Percentiles rank a stretch among this genome's conserved stretches.
These are phyloP conservation scores for Acleris laterana DNA, from an alignment of 2,888 invertebrate genomes.

Conservation along the genomic window DNA sequence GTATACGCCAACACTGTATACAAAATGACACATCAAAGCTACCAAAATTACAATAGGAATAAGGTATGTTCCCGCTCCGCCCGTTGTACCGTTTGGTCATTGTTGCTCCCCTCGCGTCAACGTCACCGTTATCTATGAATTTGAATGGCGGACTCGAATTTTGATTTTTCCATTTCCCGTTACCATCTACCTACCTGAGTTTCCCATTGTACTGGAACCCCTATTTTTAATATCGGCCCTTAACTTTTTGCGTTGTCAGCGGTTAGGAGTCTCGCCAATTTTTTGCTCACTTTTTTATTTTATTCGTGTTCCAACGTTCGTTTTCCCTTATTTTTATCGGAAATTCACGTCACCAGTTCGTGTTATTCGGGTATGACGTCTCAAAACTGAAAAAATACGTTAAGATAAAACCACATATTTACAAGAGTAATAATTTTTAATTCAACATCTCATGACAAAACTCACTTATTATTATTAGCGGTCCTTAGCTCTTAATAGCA, in stretches of 20 bases:
- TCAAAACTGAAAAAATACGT: no score
- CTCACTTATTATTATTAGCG: constrained; percentile 6
- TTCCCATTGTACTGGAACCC: constrained; percentile 60
- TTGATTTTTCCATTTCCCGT: constrained; percentile 78
- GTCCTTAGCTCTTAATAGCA: constrained; percentile 47
- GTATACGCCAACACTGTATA: constrained; percentile 10
- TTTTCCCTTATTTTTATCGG: constrained; percentile 11
- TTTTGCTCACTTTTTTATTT: constrained; percentile 20
- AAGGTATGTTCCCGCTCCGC: constrained; percentile 41
- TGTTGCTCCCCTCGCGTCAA: constrained; percentile 44
- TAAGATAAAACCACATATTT: no score
- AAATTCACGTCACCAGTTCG: not conserved
- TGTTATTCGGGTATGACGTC: not conserved
- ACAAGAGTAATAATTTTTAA: not conserved
- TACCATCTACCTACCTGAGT: constrained; percentile 51
- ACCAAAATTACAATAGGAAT: constrained; percentile 29
- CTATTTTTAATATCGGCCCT: constrained; percentile 67
- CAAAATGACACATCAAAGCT: constrained; percentile 34
- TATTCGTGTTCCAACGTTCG: not conserved
- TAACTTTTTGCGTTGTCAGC: constrained; percentile 55
- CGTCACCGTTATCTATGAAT: constrained; percentile 59
- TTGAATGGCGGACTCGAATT: constrained; percentile 64
- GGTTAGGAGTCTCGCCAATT: constrained; percentile 40
- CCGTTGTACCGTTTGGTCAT: constrained; percentile 45
- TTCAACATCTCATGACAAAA: constrained; percentile 6